Evolutionary conservation across 64 coral and sea anemone genomes (phyloP).

Genomic region (Actinia equina): DNA sequence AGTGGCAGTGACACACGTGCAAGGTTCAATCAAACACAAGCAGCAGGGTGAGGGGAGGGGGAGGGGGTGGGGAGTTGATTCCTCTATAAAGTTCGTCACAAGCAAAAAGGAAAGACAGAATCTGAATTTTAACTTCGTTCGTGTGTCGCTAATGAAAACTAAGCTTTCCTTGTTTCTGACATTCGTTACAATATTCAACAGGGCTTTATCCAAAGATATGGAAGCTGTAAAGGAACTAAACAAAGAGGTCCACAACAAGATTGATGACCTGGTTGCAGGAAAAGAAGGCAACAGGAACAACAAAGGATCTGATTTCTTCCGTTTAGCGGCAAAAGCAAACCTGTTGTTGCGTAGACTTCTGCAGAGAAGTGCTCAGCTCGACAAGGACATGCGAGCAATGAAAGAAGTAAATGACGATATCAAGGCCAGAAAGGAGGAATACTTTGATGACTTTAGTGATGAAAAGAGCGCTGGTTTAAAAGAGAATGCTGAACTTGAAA

Average conservation of each 20-base stretch:
- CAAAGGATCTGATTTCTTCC: slow-evolving; percentile 40
- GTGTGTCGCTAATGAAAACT: not conserved
- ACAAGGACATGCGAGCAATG: slow-evolving; percentile 64
- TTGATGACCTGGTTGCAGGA: slow-evolving; percentile 27
- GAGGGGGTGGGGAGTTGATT: no score
- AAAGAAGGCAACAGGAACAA: slow-evolving; percentile 29
- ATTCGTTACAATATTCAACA: slow-evolving; percentile 6
- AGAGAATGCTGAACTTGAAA: not conserved
- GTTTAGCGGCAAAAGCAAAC: slow-evolving; percentile 48
- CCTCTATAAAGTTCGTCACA: no score
- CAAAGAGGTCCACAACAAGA: slow-evolving; percentile 56
- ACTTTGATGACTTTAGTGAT: not conserved
- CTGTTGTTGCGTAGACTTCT: slow-evolving; percentile 47
- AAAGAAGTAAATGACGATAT: slow-evolving; percentile 50
- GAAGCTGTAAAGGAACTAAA: slow-evolving; percentile 55
- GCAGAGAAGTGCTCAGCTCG: slow-evolving; percentile 66
- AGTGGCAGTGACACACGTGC: no score
- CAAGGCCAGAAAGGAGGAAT: not conserved
- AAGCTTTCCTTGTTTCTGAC: not conserved
- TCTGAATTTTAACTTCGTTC: not conserved
- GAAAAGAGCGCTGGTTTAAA: not conserved
- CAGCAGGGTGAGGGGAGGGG: no score
- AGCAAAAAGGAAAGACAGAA: no score
- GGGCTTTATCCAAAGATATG: slow-evolving; percentile 67
- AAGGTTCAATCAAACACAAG: no score